Evolutionary conservation across 2,797 vertebrate species (phyloP).

Genomic region (Myioborus miniatus): DNA sequence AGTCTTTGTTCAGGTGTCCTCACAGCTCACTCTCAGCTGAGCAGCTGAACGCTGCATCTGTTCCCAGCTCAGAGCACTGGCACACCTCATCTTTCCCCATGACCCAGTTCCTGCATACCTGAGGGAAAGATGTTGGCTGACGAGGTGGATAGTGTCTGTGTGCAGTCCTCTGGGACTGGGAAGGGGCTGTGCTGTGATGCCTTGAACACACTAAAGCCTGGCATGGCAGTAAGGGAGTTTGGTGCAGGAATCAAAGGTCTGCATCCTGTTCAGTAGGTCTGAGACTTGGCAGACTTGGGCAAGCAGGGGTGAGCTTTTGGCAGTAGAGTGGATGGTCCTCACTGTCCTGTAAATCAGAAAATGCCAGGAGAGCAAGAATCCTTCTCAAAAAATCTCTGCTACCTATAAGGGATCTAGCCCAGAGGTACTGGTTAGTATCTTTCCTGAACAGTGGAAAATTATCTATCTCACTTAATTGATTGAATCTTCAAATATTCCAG

Average conservation of each 20-base stretch:
- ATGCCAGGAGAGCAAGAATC: not conserved
- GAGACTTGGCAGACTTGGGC: not conserved
- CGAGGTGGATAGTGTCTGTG: rapidly evolving
- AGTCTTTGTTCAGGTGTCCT: not conserved
- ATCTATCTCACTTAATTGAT: not conserved
- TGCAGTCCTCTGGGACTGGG: not conserved
- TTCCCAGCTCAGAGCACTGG: not conserved
- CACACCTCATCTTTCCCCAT: not conserved
- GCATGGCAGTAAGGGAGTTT: rapidly evolving
- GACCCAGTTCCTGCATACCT: not conserved
- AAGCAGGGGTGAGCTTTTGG: not conserved
- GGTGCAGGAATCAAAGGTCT: not conserved
- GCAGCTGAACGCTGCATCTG: not conserved
- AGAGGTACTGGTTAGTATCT: not conserved
- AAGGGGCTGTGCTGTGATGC: not conserved
- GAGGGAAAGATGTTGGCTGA: not conserved
- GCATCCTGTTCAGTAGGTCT: not conserved
- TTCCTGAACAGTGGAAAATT: not conserved
- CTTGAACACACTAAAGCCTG: not conserved
- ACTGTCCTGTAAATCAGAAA: not conserved
- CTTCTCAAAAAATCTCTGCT: not conserved
- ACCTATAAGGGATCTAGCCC: not conserved
- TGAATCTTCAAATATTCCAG: not conserved
- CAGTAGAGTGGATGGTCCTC: not conserved
- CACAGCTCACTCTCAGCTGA: rapidly evolving